These are phyloP conservation scores for Salvelinus sp. DNA, from an alignment of 2,113 vertebrate species.

Conservation along the genomic window DNA sequence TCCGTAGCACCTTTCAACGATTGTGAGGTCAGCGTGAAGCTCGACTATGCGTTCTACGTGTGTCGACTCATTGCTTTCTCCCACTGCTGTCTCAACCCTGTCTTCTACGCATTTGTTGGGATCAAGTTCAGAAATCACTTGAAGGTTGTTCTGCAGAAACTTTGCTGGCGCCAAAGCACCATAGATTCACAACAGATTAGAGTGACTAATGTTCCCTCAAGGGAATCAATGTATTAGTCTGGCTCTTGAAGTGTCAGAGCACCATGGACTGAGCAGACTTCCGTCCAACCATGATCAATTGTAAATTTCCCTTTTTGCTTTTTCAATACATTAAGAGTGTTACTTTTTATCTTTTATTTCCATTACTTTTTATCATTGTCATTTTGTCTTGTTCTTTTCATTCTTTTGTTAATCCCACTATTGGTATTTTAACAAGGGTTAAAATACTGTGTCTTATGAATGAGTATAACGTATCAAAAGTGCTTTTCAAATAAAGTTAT, in stretches of 20 bases:
- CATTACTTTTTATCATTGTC: too few species aligned
- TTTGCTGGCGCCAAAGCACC: slow-evolving; percentile 17
- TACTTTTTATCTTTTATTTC: too few species aligned
- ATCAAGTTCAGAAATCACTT: slow-evolving; percentile 88
- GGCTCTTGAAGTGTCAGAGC: neutral
- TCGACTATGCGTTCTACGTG: slow-evolving; percentile 72
- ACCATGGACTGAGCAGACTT: neutral
- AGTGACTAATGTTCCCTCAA: slow-evolving; percentile 38
- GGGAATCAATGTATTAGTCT: slow-evolving; percentile 53
- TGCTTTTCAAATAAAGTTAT: too few species aligned
- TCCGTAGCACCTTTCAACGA: neutral
- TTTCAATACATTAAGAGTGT: too few species aligned
- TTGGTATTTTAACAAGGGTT: too few species aligned
- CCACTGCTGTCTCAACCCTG: slow-evolving; percentile 90
- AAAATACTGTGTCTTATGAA: too few species aligned
- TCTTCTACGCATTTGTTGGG: slow-evolving; percentile 88
- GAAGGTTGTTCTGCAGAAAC: slow-evolving; percentile 57
- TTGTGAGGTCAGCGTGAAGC: slow-evolving; percentile 59
- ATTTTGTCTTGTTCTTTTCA: too few species aligned
- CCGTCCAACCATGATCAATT: neutral
- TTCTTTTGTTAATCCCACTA: too few species aligned
- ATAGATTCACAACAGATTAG: slow-evolving; percentile 5
- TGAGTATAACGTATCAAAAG: too few species aligned
- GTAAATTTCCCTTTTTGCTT: too few species aligned
- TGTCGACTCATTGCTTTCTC: slow-evolving; percentile 84